Evolutionary conservation across 2,888 invertebrate genomes (phyloP), one percentile per base, ranked within the genome.

Genomic region (Fabriciana adippe): DNA sequence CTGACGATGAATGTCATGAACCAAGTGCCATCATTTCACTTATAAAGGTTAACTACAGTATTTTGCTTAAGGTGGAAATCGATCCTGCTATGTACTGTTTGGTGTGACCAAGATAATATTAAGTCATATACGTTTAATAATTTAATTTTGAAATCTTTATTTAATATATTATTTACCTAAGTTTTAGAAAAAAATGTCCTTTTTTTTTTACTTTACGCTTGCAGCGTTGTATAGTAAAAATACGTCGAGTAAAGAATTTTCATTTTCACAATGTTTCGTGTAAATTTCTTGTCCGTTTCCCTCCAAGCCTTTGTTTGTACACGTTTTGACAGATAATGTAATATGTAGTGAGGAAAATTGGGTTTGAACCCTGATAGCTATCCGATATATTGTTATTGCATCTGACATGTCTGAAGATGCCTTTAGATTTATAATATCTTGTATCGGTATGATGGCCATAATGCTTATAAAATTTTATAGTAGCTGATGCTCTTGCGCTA

Each of bases 271-370:
- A 54, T 62, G 72, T 70, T 73, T 77, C 72, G 73, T 76, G 75
- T 67, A 76, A 74, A 80, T 78, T 78, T 67, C 70, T 72, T 70
- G 72, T 69, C 57, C 61, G 66, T 67, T 66, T 68, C 71, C 55
- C 68, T 56, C 47, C 60, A 60, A 60, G 54, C 66, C 68, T 71
- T 75, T 83, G 80, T 76, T 75, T 83, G 80, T 76, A 76, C 77
- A 81, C 80, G 82, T 84, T 83, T 81, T 84, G 87, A 85, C 84
- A 80, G 80, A 79, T 85, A 84, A 85, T 82, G 81, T 83, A 82
- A 86, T 85, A 84, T 82, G 83, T 81, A 83, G 78, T 80, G 80
- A 78, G 83, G 82, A 74, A 79, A 80, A 86, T 86, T 84, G 83
- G 81, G 81, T 85, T 80, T 75, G 83, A 81, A 73, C 72, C 64